These are phyloP conservation scores for Epinotia nisella DNA, from an alignment of 2,888 invertebrate genomes.

Conservation along the genomic window DNA sequence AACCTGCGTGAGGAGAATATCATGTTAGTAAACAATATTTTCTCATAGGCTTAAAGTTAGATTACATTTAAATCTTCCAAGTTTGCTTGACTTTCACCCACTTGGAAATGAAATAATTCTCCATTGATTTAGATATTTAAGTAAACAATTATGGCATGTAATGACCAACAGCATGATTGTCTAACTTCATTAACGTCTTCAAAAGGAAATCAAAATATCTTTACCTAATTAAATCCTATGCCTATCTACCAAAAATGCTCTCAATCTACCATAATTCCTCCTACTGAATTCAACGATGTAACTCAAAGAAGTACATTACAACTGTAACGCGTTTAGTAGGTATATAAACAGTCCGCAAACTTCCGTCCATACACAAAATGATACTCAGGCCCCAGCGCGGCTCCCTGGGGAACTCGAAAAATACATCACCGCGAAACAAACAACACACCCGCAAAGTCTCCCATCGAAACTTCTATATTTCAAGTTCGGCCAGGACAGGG, in stretches of 20 bases:
- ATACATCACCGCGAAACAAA: slow-evolving; percentile 65
- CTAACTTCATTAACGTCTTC: too few relatives aligned
- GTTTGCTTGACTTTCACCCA: background rate
- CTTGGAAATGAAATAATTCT: background rate
- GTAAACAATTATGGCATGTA: too few relatives aligned
- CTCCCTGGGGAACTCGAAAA: slow-evolving; percentile 43
- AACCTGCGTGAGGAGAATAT: background rate
- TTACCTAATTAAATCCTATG: background rate
- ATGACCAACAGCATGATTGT: too few relatives aligned
- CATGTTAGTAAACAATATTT: too few relatives aligned
- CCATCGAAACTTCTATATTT: slow-evolving; percentile 76
- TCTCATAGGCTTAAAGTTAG: too few relatives aligned
- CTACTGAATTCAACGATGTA: background rate
- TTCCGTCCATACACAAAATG: slow-evolving; percentile 34
- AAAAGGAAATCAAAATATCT: too few relatives aligned
- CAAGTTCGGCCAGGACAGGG: slow-evolving; percentile 73
- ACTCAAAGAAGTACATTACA: background rate
- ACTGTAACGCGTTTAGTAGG: background rate
- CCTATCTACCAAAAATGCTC: background rate
- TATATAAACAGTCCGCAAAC: slow-evolving; percentile 29
- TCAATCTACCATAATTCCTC: background rate
- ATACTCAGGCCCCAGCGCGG: slow-evolving; percentile 18
- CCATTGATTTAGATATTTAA: background rate
- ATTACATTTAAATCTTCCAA: too few relatives aligned
- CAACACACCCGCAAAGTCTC: slow-evolving; percentile 63